Evolutionary conservation across 2,113 vertebrate genomes (phyloP).

Genomic region (Chaetura pelagica): DNA sequence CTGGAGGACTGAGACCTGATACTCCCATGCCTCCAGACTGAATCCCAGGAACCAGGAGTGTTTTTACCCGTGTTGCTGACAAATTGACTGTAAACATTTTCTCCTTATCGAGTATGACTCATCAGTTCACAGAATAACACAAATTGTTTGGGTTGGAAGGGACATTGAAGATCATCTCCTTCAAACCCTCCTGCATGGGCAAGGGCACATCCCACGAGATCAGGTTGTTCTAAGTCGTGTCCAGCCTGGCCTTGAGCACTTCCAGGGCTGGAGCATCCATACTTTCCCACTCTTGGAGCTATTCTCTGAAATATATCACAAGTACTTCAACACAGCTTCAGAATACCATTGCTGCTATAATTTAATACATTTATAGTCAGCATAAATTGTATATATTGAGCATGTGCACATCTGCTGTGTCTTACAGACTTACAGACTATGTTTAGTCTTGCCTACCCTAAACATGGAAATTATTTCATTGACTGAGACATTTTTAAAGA

Average conservation of each 20-base stretch:
- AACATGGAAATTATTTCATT: background rate
- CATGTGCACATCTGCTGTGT: too few species aligned
- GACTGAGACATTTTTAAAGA: background rate
- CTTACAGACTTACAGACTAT: background rate
- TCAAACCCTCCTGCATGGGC: too few species aligned
- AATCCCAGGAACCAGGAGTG: background rate
- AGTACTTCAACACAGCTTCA: background rate
- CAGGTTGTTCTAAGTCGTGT: too few species aligned
- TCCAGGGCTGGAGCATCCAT: too few species aligned
- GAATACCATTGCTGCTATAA: background rate
- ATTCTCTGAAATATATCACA: background rate
- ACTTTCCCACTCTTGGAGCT: background rate
- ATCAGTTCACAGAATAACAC: too few species aligned
- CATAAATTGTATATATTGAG: background rate
- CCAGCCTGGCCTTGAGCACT: too few species aligned
- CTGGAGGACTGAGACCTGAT: too few species aligned
- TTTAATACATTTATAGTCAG: background rate
- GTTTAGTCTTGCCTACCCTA: background rate
- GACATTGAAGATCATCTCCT: too few species aligned
- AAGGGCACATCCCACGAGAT: too few species aligned
- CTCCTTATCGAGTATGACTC: background rate
- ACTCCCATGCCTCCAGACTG: background rate
- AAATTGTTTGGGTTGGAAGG: too few species aligned
- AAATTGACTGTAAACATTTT: background rate
- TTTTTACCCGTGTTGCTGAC: fast-evolving